A percentile compares a stretch with the other conserved stretches of the same genome.
Evolutionary conservation across 2,113 vertebrate species (phyloP).

Genomic region (Tenrec ecaudatus): DNA sequence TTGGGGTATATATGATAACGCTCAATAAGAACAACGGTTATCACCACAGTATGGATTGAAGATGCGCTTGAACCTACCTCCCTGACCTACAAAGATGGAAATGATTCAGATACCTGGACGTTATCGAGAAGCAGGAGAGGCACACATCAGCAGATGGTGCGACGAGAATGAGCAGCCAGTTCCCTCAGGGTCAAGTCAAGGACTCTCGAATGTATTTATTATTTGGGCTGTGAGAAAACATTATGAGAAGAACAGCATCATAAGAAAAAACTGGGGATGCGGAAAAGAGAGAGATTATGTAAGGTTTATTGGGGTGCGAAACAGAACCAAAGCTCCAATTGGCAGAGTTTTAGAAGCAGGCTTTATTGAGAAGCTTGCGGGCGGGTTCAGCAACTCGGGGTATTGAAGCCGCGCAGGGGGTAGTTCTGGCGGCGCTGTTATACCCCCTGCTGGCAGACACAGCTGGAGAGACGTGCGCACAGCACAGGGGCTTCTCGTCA

Average conservation of each 20-base stretch:
- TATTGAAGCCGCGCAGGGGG: no score
- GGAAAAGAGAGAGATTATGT: conserved; percentile 7
- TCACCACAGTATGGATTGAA: neutral
- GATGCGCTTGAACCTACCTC: neutral
- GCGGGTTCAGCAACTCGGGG: no score
- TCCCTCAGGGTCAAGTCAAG: neutral
- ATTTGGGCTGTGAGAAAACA: neutral
- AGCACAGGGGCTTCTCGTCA: no score
- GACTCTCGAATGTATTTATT: neutral
- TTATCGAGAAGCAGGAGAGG: no score
- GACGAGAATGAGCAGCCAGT: neutral
- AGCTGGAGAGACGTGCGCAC: no score
- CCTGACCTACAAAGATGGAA: neutral
- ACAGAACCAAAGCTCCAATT: no score
- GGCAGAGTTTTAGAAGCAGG: no score
- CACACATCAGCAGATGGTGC: neutral
- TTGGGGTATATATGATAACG: neutral
- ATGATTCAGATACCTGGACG: neutral
- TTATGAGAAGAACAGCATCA: neutral
- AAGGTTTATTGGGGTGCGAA: no score
- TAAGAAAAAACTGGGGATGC: neutral
- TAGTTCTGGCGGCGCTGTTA: no score
- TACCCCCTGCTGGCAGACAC: no score
- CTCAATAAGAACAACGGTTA: conserved; percentile 3
- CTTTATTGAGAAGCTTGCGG: no score